phyloP scores from a whole-genome alignment of 2,113 vertebrate species.

The Elephas maximus region DNA sequence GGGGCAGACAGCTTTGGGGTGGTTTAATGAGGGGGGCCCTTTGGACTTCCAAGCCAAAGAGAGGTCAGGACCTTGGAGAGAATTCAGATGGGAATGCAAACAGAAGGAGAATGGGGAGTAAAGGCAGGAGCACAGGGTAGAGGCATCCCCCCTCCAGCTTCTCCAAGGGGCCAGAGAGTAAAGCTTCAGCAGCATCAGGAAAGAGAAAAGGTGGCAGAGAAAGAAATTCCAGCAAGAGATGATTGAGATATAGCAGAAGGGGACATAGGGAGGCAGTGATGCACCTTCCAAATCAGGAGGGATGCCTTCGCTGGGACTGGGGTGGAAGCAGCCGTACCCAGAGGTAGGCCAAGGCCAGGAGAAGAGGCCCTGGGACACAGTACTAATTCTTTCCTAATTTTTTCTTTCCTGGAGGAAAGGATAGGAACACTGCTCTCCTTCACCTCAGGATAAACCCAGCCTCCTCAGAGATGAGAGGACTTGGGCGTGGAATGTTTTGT shows the following conservation, averaged over 20 bases:
- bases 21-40: background rate
- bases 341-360: background rate
- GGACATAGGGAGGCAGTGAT: too few species aligned
- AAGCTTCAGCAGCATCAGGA: background rate
- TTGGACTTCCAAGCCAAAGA: conserved; percentile 3
- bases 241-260: background rate
- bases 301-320: background rate
- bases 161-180: background rate
- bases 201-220: background rate
- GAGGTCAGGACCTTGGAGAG: conserved; percentile 30
- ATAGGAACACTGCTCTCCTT: too few species aligned
- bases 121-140: background rate
- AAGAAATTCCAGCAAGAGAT: background rate
- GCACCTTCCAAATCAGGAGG: background rate
- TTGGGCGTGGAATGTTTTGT: background rate
- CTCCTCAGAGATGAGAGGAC: background rate
- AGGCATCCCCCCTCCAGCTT: background rate
- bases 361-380: background rate
- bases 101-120: background rate
- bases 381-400: background rate
- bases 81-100: background rate
- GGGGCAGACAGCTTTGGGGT: background rate
- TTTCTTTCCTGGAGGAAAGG: background rate
- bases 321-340: background rate
- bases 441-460: background rate